These are phyloP conservation scores for Seira musarum DNA, from an alignment of 2,888 invertebrate species.

Conservation along the genomic window DNA sequence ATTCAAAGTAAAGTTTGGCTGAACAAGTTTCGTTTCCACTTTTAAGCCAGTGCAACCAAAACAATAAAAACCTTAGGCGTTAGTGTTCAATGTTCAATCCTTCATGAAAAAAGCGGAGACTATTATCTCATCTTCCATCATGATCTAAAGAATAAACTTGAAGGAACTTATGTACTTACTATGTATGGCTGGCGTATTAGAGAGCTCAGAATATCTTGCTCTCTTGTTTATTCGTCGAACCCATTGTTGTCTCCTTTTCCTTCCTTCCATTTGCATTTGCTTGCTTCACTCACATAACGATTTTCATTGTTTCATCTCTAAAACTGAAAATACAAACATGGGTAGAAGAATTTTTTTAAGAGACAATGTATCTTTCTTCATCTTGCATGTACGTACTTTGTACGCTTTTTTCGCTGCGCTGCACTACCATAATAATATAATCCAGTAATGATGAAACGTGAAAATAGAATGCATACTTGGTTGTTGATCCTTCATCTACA, in stretches of 20 bases:
- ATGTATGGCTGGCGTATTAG: not conserved
- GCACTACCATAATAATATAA: not conserved
- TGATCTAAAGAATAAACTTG: not conserved
- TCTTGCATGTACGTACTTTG: not conserved
- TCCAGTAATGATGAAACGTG: not conserved
- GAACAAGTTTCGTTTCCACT: not conserved
- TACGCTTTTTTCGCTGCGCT: not conserved
- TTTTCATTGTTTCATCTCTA: not conserved
- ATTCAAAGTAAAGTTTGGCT: no score
- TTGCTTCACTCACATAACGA: not conserved
- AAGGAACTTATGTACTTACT: no score
- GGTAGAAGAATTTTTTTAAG: not conserved
- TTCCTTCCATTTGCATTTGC: no score
- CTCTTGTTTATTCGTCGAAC: not conserved
- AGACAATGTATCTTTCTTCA: not conserved
- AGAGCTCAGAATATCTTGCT: not conserved
- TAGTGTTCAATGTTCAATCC: not conserved
- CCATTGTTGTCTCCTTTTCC: constrained; percentile 8
- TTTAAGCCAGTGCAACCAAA: not conserved
- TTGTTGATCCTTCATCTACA: not conserved
- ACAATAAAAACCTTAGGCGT: constrained; percentile 10
- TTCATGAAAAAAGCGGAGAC: not conserved
- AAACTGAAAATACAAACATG: not conserved
- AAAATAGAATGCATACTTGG: not conserved
- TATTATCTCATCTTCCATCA: constrained; percentile 10